Evolutionary conservation across 2,797 vertebrate species (phyloP), one percentile per base, ranked within the genome.

Genomic region (Arnoldichthys spilopterus): DNA sequence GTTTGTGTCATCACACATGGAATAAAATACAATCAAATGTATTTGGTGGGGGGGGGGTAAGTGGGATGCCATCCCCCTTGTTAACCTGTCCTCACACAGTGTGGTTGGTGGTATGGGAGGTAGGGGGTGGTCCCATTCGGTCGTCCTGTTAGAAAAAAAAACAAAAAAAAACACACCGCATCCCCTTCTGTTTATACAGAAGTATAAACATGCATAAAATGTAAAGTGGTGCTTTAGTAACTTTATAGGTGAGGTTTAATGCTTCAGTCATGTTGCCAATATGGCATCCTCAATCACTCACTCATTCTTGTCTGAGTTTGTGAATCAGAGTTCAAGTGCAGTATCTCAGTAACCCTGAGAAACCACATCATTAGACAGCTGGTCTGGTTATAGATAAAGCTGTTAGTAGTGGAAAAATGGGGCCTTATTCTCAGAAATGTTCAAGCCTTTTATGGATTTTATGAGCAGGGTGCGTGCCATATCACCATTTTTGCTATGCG

Each of bases 281-380:
- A 8, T 66, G 9, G 53, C 47, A 72, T 67, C 22, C 43, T 34
- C 61, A 24, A 66, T 37, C 43, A 74, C 72, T 40, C 68, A 67
- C 62, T 54, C 77, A 67, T 83, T 71, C 28, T 62, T 87, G 56
- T 78, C 30, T 47, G 75, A 74, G 61, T 43, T 76, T 61, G 32
- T 78, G 86, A 59, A 70, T 80, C 89, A 92, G 88, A 79, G 92
- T 90, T 91, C 89, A 91, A 90, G 88, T 87, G 77, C 82, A 80
- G 72, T 74, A 56, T 82, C 81, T 70, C 74, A 74, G 88, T 86
- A 85, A 83, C 87, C 66, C n/a, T 66, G 72, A 61, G 80, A 88
- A 84, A 85, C 85, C 77, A 82, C 79, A 86, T 76, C 74, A 63
- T 77, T 67, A 84, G 83, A 54, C 58, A 84, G 61, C 82, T 70